phyloP scores from a whole-genome alignment of 2,113 vertebrate species.

The Sinocyclocheilus anophthalmus region DNA sequence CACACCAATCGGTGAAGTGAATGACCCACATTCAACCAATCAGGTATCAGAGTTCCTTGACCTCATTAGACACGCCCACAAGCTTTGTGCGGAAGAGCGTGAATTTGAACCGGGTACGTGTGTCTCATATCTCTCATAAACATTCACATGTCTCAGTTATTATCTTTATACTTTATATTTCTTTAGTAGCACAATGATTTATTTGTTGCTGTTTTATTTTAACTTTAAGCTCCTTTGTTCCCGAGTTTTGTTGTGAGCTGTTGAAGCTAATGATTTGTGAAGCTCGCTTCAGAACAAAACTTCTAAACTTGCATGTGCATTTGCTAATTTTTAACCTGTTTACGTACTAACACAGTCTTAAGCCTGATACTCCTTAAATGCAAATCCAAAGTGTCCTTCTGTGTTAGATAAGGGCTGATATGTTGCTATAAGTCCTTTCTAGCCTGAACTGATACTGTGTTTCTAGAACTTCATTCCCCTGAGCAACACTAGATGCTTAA shows the following conservation, averaged over 20 bases:
- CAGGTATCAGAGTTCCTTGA: not conserved
- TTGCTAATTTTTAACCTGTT: not conserved
- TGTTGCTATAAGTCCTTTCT: too few species aligned
- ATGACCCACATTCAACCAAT: conserved; percentile 34
- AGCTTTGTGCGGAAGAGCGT: not conserved
- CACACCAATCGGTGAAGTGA: conserved; percentile 28
- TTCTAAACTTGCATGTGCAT: not conserved
- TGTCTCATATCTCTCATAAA: not conserved
- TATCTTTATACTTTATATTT: not conserved
- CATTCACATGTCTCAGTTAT: not conserved
- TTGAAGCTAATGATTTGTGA: not conserved
- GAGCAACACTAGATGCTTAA: not conserved
- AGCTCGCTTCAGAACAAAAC: not conserved
- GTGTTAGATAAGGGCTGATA: not conserved
- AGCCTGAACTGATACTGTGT: not conserved
- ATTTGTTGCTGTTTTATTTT: not conserved
- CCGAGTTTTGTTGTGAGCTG: not conserved
- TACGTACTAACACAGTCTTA: not conserved
- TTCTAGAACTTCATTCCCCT: not conserved
- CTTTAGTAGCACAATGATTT: not conserved
- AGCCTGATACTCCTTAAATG: not conserved
- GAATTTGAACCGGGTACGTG: conserved; percentile 15
- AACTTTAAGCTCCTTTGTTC: not conserved
- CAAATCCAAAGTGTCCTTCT: not conserved
- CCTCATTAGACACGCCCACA: conserved; percentile 4